Evolutionary conservation across 2,888 invertebrate genomes (phyloP).

Genomic region (Drosophila demipolita): DNA sequence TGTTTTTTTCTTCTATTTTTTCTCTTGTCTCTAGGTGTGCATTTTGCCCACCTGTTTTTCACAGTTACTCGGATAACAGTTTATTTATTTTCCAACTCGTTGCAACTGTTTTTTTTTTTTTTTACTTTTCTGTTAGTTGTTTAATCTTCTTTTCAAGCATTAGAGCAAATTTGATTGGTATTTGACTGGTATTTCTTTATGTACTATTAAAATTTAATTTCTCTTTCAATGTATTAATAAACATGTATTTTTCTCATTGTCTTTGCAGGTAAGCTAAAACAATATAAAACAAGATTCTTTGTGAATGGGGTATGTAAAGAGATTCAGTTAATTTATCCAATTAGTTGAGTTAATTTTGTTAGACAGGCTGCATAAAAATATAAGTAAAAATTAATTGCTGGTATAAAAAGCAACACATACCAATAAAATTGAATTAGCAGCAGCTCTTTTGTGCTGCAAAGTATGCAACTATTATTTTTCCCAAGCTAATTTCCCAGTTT

Average conservation of each 20-base stretch:
- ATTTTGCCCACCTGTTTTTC: neutral
- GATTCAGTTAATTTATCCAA: neutral
- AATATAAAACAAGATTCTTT: neutral
- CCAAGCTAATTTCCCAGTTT: slow-evolving; percentile 37
- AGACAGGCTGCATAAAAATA: neutral
- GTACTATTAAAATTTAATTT: neutral
- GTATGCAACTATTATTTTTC: slow-evolving; percentile 62
- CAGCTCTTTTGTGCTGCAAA: slow-evolving; percentile 33
- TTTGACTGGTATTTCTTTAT: neutral
- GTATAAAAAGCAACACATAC: slow-evolving; percentile 1
- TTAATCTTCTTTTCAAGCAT: neutral
- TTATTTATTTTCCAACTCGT: slow-evolving; percentile 57
- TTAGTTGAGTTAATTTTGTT: slow-evolving; percentile 5
- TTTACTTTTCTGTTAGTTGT: neutral
- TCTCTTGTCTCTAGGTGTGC: neutral
- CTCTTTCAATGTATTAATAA: neutral
- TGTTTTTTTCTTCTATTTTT: slow-evolving; percentile 21
- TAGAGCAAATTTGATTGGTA: too few species aligned
- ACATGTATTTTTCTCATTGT: slow-evolving; percentile 11
- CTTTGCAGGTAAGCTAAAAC: slow-evolving; percentile 63
- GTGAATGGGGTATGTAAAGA: slow-evolving; percentile 20
- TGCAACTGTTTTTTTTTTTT: slow-evolving; percentile 27
- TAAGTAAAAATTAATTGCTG: neutral
- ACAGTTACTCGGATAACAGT: slow-evolving; percentile 15
- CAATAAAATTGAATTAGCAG: slow-evolving; percentile 38